Percentiles rank a stretch among this genome's conserved stretches.
These are phyloP conservation scores for Lepidocolaptes lacrymiger DNA, from an alignment of 2,797 vertebrate genomes.

Conservation along the genomic window DNA sequence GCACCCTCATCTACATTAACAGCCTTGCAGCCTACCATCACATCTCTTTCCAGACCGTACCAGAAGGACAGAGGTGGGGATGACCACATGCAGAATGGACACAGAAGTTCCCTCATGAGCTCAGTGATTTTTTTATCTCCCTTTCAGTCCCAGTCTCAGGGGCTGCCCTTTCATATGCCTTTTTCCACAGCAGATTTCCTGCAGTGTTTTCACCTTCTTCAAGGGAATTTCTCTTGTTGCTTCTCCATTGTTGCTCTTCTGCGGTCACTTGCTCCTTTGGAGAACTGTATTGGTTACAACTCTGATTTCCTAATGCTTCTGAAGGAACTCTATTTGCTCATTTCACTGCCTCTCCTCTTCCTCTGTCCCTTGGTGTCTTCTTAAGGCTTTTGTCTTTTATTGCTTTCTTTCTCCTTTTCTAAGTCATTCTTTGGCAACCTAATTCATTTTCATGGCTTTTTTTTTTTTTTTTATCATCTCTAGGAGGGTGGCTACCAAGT, in stretches of 20 bases:
- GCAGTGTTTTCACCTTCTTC: neutral
- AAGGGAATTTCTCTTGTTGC: neutral
- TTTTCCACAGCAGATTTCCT: neutral
- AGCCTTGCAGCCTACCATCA: neutral
- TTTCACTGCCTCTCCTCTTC: neutral
- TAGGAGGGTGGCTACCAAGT: slow-evolving; percentile 9
- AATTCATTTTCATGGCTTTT: neutral
- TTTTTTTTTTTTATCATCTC: neutral
- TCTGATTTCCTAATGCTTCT: neutral
- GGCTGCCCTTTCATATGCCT: accelerated
- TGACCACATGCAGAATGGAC: neutral
- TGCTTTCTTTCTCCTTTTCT: neutral
- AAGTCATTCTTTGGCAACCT: neutral
- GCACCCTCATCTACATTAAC: neutral
- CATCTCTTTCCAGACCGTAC: accelerated
- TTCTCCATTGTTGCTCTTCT: neutral
- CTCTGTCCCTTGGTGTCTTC: neutral
- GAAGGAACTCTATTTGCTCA: neutral
- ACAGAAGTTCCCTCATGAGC: neutral
- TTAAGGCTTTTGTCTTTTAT: neutral
- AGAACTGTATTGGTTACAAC: neutral
- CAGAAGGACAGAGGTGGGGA: neutral
- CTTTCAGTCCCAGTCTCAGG: neutral
- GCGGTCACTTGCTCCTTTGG: neutral
- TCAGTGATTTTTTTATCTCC: neutral